Evolutionary conservation across 2,888 invertebrate genomes (phyloP), one percentile per base, ranked within the genome.

Genomic region (Acanthosoma haemorrhoidale): DNA sequence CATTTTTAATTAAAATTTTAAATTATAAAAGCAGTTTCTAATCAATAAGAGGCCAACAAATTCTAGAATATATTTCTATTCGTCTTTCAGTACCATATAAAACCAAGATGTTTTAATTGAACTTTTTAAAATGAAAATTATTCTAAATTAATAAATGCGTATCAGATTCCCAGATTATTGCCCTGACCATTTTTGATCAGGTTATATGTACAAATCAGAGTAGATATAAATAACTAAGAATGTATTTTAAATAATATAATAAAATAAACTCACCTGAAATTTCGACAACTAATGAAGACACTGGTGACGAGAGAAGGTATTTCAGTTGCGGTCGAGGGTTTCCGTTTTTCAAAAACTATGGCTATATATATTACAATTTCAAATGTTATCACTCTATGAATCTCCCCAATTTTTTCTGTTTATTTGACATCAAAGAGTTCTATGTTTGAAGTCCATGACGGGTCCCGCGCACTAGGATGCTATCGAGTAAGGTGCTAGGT

Each of bases 271-370:
- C 39, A 68, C 72, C 71, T 69, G 39, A 38, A 63, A 71, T 61
- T 59, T 66, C 36, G 61, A 18, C 21, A 69, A 41, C 66, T 60
- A 58, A 60, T 63, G 69, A 70, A 69, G 71, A 71, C 71, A 60
- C 57, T 66, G 66, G 69, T 67, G 71, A 69, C 21, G 21, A 70
- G 71, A 71, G 67, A 67, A 71, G 71, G 69, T 43, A 51, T 21
- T 32, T 64, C 68, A 63, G 69, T 71, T 69, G 58, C 71, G 60
- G 32, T 75, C 71, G 70, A 74, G 71, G 75, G 72, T 72, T 74
- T 61, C 18, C 34, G 61, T 61, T 36, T 51, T 51, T 21, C 51
- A 25, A 51, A 51, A 25, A 51, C 51, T 51, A 51, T 51, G 29
- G 29, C 21, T 51, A 51, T 51, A 51, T 51, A 51, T 51, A 6